Conservation (phyloP, 2,113 vertebrate genomes). For the Trochalopteron elliotii region DNA sequence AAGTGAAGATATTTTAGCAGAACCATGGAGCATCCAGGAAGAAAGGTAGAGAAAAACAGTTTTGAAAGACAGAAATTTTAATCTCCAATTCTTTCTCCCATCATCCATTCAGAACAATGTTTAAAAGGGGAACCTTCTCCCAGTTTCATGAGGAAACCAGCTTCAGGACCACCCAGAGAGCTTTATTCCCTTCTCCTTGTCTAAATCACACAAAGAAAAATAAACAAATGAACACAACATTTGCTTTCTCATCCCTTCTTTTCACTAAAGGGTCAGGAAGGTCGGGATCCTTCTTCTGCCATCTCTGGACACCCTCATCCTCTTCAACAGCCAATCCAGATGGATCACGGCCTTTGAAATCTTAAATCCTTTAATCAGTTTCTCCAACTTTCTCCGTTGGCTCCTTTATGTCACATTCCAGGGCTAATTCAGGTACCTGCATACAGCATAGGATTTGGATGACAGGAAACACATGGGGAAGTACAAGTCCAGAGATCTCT, state of each 20-base stretch:
- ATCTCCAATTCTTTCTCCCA: not conserved
- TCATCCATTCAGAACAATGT: not conserved
- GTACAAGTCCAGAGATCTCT: slow-evolving; percentile 13
- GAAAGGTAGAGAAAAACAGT: not conserved
- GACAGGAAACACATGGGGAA: slow-evolving; percentile 46
- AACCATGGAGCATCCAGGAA: not conserved
- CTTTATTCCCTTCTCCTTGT: slow-evolving; percentile 34
- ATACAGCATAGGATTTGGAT: not conserved
- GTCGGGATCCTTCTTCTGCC: slow-evolving; percentile 44
- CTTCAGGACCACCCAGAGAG: slow-evolving; percentile 57
- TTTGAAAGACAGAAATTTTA: not conserved
- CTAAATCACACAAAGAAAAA: slow-evolving; percentile 64
- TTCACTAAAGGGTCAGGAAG: slow-evolving; percentile 61
- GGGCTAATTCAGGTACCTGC: slow-evolving; percentile 37
- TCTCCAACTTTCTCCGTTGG: slow-evolving; percentile 31
- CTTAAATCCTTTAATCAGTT: slow-evolving; percentile 59
- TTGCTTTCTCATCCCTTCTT: slow-evolving; percentile 61
- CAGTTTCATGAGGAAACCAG: slow-evolving; percentile 20
- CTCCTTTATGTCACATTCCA: slow-evolving; percentile 47
- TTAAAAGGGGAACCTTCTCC: slow-evolving; percentile 16
- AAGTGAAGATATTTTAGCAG: not conserved
- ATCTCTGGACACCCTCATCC: slow-evolving; percentile 37
- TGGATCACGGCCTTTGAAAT: slow-evolving; percentile 56
- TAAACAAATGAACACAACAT: slow-evolving; percentile 63
- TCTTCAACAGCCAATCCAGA: slow-evolving; percentile 48